A percentile compares a stretch with the other conserved stretches of the same genome.
phyloP scores from a whole-genome alignment of 2,113 vertebrate genomes.

The Oncorhynchus gorbuscha region DNA sequence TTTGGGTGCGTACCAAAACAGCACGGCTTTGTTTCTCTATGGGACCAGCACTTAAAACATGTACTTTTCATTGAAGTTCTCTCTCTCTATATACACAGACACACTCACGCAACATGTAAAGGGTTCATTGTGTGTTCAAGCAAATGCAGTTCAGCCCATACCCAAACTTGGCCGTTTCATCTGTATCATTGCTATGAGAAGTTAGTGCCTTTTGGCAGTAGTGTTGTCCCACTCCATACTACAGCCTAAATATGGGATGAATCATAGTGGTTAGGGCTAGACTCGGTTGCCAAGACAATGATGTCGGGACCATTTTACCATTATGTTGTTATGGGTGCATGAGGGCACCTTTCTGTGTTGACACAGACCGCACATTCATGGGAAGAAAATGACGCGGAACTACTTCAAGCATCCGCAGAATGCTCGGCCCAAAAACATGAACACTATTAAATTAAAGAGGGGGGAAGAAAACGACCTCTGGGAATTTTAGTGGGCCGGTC shows the following conservation, averaged over 20 bases:
- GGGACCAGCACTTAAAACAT: background rate
- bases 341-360: conserved; percentile 6
- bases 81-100: background rate
- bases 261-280: conserved; percentile 16
- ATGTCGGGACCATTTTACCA: conserved; percentile 12
- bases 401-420: background rate
- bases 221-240: conserved; percentile 10
- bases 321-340: conserved; percentile 15
- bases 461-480: background rate
- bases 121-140: background rate
- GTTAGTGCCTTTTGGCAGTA: background rate
- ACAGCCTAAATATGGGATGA: conserved; percentile 12
- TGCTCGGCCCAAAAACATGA: background rate
- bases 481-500: background rate
- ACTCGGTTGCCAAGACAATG: conserved; percentile 39
- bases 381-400: conserved; percentile 4
- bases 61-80: background rate
- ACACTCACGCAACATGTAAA: background rate
- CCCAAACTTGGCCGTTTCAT: background rate
- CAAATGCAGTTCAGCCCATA: background rate
- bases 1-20: conserved; percentile 12
- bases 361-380: background rate
- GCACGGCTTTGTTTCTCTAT: conserved; percentile 19
- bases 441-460: background rate
- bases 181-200: too few relatives aligned